These are phyloP conservation scores for Drosophila hawaiiensis DNA, from an alignment of 2,888 invertebrate genomes.

Conservation along the genomic window DNA sequence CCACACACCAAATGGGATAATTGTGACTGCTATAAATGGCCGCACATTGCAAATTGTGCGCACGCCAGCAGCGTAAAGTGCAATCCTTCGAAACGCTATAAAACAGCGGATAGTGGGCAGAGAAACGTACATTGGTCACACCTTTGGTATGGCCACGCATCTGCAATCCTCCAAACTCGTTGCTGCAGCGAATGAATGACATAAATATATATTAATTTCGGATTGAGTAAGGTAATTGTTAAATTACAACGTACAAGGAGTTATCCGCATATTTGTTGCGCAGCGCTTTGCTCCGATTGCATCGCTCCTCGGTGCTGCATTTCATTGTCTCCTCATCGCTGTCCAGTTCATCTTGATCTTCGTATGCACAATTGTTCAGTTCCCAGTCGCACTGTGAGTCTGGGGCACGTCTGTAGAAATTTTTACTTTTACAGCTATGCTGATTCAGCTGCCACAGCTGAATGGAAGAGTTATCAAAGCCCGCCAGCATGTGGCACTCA, in stretches of 20 bases:
- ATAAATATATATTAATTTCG: background rate
- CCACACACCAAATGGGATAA: constrained; percentile 95
- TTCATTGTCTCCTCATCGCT: constrained; percentile 39
- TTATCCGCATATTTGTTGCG: constrained; percentile 77
- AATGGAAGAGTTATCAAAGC: constrained; percentile 83
- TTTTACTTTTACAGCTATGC: constrained; percentile 78
- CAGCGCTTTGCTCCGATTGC: constrained; percentile 47
- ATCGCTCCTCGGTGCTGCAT: constrained; percentile 47
- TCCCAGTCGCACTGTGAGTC: constrained; percentile 82
- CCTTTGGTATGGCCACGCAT: constrained; percentile 91
- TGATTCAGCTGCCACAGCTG: constrained; percentile 84
- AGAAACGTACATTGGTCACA: constrained; percentile 87
- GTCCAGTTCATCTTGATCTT: constrained; percentile 64
- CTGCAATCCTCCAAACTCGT: constrained; percentile 86
- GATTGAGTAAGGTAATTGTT: background rate
- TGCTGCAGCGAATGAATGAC: constrained; percentile 48
- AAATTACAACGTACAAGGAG: constrained; percentile 77
- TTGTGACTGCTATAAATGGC: constrained; percentile 91
- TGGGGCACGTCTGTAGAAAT: constrained; percentile 75
- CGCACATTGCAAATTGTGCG: constrained; percentile 88
- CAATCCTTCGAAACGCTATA: constrained; percentile 90
- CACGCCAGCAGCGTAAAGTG: constrained; percentile 91
- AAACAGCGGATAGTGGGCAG: constrained; percentile 88
- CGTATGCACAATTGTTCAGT: constrained; percentile 71
- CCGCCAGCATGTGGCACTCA: constrained; percentile 84